These are phyloP conservation scores for Mormyrus lacerda DNA, from an alignment of 2,113 vertebrate species.

Conservation along the genomic window DNA sequence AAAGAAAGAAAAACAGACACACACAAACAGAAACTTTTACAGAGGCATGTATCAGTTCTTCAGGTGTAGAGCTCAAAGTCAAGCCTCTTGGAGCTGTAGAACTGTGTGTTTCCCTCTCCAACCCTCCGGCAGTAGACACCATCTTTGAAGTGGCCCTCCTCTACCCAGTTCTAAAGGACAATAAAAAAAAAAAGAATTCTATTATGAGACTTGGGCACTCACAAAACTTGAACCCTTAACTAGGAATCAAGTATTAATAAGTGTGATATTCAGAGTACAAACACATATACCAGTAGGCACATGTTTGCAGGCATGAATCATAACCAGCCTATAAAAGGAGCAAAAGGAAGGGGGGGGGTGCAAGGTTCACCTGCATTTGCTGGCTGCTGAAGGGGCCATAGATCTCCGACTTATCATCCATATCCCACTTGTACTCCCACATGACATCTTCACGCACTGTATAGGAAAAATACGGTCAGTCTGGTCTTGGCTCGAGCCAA, in stretches of 20 bases:
- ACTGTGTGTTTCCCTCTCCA: conserved; percentile 67
- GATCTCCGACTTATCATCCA: conserved; percentile 65
- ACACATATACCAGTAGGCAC: not conserved
- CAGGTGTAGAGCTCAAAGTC: conserved; percentile 82
- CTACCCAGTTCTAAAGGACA: conserved; percentile 74
- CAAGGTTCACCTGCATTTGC: conserved; percentile 77
- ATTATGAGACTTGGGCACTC: not conserved
- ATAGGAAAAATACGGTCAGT: conserved; percentile 20
- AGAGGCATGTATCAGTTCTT: conserved; percentile 3
- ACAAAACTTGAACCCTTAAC: not conserved
- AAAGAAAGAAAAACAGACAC: not conserved
- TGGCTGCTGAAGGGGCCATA: conserved; percentile 81
- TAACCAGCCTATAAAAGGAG: not conserved
- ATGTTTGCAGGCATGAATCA: not conserved
- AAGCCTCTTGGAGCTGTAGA: conserved; percentile 81
- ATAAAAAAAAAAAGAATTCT: conserved; percentile 20
- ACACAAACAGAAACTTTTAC: not conserved
- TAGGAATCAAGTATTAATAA: not conserved
- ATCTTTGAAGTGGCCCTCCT: conserved; percentile 76
- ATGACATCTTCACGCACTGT: conserved; percentile 63
- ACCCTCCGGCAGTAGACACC: conserved; percentile 79
- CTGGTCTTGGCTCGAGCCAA: not conserved
- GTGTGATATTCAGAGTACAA: not conserved
- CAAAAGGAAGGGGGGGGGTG: not conserved
- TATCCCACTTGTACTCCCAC: conserved; percentile 87